Conservation (phyloP, 2,113 vertebrate species). For the Stomatorhinus ivindoensis region DNA sequence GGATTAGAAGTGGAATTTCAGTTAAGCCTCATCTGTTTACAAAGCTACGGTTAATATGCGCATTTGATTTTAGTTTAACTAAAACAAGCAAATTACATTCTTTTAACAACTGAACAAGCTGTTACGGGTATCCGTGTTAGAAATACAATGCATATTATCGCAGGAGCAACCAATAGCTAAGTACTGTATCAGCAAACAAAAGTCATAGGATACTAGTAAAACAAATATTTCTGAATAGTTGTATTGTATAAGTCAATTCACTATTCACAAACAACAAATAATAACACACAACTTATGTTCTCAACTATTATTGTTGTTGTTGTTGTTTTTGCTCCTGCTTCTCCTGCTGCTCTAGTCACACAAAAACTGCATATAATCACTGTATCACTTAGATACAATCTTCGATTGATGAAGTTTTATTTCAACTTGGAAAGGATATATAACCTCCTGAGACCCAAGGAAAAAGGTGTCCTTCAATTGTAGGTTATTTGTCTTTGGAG, state of each 20-base stretch:
- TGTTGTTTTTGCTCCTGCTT: not conserved
- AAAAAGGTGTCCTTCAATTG: too few species aligned
- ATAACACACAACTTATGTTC: not conserved
- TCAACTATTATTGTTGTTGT: not conserved
- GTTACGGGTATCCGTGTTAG: not conserved
- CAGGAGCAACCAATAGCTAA: not conserved
- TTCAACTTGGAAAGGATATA: not conserved
- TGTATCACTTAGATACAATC: not conserved
- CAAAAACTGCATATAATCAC: not conserved
- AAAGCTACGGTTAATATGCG: not conserved
- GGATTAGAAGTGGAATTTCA: not conserved
- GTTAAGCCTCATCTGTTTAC: not conserved
- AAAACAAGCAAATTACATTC: not conserved
- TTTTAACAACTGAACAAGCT: not conserved
- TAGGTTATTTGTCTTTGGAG: too few species aligned
- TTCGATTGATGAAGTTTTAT: not conserved
- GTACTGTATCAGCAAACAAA: not conserved
- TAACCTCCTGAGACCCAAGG: too few species aligned
- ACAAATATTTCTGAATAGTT: not conserved
- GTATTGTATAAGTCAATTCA: not conserved
- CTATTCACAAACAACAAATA: not conserved
- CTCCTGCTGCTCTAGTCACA: not conserved
- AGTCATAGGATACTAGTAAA: not conserved
- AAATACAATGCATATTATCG: not conserved
- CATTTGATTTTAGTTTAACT: slow-evolving; percentile 1